Evolutionary conservation across 2,888 invertebrate genomes (phyloP).

Genomic region (Monoplex corrugatus): DNA sequence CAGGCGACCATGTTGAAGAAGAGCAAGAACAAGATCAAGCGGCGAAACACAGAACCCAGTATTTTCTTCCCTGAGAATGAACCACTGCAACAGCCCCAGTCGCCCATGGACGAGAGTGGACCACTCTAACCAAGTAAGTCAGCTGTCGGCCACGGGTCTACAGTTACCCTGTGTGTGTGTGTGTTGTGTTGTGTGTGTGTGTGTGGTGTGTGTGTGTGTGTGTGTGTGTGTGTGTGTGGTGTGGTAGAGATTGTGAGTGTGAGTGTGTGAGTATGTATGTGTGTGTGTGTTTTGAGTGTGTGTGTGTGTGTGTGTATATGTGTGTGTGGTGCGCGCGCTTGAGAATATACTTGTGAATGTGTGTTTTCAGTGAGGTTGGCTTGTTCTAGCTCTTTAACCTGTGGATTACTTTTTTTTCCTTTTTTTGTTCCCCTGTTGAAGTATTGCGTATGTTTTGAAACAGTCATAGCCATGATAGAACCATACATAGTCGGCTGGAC

Average conservation of each 20-base stretch:
- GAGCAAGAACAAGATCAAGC: constrained; percentile 94
- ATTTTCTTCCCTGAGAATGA: constrained; percentile 81
- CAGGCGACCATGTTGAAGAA: constrained; percentile 99
- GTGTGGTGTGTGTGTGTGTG: not conserved
- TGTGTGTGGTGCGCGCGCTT: too few species aligned
- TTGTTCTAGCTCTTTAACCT: too few species aligned
- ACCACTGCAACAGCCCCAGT: constrained; percentile 74
- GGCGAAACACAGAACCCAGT: constrained; percentile 87
- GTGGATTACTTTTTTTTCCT: too few species aligned
- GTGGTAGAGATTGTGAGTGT: not conserved
- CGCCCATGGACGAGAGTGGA: constrained; percentile 77
- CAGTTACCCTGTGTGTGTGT: not conserved
- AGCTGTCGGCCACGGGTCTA: not conserved
- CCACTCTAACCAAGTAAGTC: constrained; percentile 71
- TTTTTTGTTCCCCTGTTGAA: too few species aligned
- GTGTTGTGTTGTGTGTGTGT: not conserved
- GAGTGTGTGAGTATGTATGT: not conserved
- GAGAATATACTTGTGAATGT: not conserved
- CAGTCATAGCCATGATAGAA: too few species aligned
- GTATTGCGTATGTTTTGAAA: too few species aligned
- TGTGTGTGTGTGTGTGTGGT: not conserved
- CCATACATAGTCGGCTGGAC: too few species aligned
- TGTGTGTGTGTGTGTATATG: not conserved
- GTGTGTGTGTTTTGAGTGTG: not conserved
- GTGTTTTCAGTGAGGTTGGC: too few species aligned